Conservation (phyloP, 2,888 invertebrate genomes). For the Drosophila paramelanica region DNA sequence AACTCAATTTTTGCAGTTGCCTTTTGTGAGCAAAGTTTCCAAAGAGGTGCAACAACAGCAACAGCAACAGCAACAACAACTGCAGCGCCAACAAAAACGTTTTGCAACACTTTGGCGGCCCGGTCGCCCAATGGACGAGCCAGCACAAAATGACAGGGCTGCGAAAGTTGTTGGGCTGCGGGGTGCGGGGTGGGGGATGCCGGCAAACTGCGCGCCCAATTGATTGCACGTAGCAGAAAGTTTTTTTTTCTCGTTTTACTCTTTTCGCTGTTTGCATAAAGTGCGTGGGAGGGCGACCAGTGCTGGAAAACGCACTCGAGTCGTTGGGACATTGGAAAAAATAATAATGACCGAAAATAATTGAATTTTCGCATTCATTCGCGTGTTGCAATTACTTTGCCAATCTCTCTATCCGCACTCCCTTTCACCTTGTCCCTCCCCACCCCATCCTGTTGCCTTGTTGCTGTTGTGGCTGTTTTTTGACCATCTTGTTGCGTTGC, state of each 20-base stretch:
- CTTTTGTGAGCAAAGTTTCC: constrained; percentile 69
- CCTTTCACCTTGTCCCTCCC: neutral
- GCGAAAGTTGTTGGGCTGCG: constrained; percentile 14
- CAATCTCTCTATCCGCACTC: neutral
- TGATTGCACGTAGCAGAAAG: constrained; percentile 64
- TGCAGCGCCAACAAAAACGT: constrained; percentile 49
- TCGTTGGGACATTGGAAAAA: constrained; percentile 30
- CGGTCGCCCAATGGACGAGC: constrained; percentile 35
- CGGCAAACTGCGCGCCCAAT: constrained; percentile 44
- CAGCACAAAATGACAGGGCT: constrained; percentile 46
- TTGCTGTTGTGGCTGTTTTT: constrained; percentile 9
- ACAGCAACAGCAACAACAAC: constrained; percentile 24
- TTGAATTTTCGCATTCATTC: constrained; percentile 77
- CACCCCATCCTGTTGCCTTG: constrained; percentile 8
- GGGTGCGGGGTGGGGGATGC: neutral
- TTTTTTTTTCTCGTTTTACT: constrained; percentile 15
- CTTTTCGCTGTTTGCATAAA: constrained; percentile 42
- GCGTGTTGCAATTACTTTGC: constrained; percentile 70
- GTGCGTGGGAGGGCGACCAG: constrained; percentile 35
- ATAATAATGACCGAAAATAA: constrained; percentile 75
- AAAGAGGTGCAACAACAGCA: constrained; percentile 63
- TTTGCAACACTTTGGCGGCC: constrained; percentile 68
- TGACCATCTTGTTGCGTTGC: constrained; percentile 21
- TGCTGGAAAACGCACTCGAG: constrained; percentile 55
- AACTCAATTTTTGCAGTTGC: constrained; percentile 78